Conservation (phyloP, 2,797 vertebrate species). For the Sternarchorhynchus goeldii region DNA sequence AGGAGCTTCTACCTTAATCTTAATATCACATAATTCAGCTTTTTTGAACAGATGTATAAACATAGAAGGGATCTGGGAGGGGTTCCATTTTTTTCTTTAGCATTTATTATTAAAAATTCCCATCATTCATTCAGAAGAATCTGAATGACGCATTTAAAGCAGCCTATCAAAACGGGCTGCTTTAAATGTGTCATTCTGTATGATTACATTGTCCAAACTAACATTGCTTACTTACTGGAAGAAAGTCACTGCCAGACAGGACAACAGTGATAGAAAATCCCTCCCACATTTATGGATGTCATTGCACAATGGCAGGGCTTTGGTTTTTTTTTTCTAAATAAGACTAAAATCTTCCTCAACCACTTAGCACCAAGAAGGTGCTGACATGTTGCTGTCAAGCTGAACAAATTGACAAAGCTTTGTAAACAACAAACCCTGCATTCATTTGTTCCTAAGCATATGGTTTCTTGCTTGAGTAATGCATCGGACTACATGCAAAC, state of each 20-base stretch:
- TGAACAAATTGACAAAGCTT: conserved; percentile 70
- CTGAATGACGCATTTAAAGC: no score
- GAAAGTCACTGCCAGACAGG: conserved; percentile 7
- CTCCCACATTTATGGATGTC: conserved; percentile 43
- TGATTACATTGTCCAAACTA: conserved; percentile 38
- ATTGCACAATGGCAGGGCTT: conserved; percentile 42
- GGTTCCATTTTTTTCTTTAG: no score
- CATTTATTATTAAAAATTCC: no score
- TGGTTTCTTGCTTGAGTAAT: conserved; percentile 65
- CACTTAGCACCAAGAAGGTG: conserved; percentile 45
- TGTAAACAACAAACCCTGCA: conserved; percentile 67
- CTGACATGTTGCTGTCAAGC: conserved; percentile 64
- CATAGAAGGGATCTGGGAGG: no score
- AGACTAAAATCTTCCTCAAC: conserved; percentile 39
- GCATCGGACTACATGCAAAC: conserved; percentile 63
- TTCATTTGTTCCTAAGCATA: conserved; percentile 62
- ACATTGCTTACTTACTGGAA: conserved; percentile 31
- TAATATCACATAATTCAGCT: background rate
- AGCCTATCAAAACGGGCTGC: conserved; percentile 9
- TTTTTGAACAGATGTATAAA: no score
- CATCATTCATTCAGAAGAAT: background rate
- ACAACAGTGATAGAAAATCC: conserved; percentile 33
- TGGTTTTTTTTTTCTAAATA: conserved; percentile 51
- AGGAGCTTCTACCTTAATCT: background rate
- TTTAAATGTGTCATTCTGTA: conserved; percentile 15